Evolutionary conservation across 2,797 vertebrate species (phyloP).

Genomic region (Ataeniobius toweri): DNA sequence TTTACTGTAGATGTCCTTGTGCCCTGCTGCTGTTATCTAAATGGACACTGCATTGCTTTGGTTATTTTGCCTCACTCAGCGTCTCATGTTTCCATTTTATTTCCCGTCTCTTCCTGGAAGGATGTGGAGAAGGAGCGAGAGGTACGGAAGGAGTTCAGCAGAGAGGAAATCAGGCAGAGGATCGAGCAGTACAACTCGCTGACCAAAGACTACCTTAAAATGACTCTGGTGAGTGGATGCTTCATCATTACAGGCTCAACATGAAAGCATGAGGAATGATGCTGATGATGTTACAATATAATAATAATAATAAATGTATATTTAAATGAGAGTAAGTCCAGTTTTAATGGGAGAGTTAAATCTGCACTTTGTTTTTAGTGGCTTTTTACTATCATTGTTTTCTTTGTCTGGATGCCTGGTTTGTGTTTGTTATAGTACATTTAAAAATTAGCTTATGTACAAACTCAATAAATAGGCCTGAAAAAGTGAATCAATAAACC

Average conservation of each 20-base stretch:
- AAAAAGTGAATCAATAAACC: too few species aligned
- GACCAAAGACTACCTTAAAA: slow-evolving; percentile 93
- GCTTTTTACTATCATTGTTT: too few species aligned
- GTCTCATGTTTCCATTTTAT: slow-evolving; percentile 26
- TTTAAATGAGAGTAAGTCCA: too few species aligned
- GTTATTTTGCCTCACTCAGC: not conserved
- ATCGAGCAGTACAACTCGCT: slow-evolving; percentile 90
- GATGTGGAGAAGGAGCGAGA: slow-evolving; percentile 93
- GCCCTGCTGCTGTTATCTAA: not conserved
- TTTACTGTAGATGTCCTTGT: not conserved
- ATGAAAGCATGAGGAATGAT: too few species aligned
- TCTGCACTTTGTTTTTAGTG: not conserved
- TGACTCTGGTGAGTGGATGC: slow-evolving; percentile 85
- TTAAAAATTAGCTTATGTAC: too few species aligned
- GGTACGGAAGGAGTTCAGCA: slow-evolving; percentile 87
- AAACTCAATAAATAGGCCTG: too few species aligned
- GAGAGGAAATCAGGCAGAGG: slow-evolving; percentile 91
- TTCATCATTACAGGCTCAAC: not conserved
- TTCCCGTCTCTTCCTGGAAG: slow-evolving; percentile 68
- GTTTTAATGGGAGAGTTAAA: not conserved
- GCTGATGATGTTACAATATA: not conserved
- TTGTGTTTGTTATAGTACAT: too few species aligned
- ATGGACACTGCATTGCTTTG: slow-evolving; percentile 1
- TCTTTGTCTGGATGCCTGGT: too few species aligned
- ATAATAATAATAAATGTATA: too few species aligned